Conservation (phyloP, 2,797 vertebrate species). For the Danio kyathit region DNA sequence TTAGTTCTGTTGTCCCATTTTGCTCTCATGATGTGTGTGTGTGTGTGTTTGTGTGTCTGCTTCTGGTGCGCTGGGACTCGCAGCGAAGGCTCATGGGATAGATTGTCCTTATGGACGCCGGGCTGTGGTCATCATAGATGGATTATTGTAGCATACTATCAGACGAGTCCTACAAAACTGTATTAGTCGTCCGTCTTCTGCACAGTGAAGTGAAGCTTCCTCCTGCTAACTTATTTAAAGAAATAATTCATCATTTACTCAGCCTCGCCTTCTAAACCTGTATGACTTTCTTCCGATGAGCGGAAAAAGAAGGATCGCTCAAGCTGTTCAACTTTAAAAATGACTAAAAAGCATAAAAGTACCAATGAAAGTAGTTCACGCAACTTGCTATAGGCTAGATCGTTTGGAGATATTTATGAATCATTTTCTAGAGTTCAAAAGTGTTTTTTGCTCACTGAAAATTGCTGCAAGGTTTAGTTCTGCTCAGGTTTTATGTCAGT, state of each 20-base stretch:
- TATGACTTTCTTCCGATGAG: not conserved
- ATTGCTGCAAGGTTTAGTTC: not conserved
- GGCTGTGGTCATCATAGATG: constrained; percentile 52
- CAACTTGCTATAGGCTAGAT: not conserved
- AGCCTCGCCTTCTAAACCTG: not conserved
- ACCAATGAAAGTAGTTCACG: not conserved
- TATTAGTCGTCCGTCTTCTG: constrained; percentile 40
- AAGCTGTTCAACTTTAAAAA: not conserved
- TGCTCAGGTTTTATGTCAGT: not conserved
- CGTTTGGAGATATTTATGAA: not conserved
- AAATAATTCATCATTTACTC: constrained; percentile 15
- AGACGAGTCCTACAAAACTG: constrained; percentile 40
- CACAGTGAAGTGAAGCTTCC: not conserved
- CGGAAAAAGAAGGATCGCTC: not conserved
- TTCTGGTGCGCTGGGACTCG: constrained; percentile 41
- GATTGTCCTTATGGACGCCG: constrained; percentile 39
- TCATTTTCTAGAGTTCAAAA: not conserved
- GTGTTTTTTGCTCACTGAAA: not conserved
- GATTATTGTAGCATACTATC: constrained; percentile 56
- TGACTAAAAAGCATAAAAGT: not conserved
- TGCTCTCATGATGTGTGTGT: constrained; percentile 47
- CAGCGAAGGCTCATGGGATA: constrained; percentile 38
- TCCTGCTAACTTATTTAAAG: constrained; percentile 16
- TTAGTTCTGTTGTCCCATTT: constrained; percentile 58
- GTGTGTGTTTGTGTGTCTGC: constrained; percentile 26